Evolutionary conservation across 2,113 vertebrate species (phyloP).

Genomic region (Pachycephala philippinensis): DNA sequence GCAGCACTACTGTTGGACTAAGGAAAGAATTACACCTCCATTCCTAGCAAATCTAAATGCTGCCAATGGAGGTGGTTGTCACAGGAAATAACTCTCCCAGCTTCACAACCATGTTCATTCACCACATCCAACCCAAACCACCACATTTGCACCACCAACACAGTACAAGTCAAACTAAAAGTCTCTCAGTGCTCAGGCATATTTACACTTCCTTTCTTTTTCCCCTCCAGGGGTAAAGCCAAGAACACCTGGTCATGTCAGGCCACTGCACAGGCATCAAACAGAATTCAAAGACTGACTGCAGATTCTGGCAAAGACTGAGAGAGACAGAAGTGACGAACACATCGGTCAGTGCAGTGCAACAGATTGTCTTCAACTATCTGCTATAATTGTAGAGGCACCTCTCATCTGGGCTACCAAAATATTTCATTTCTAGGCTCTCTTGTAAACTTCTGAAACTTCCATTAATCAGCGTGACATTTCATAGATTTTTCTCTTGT

Average conservation of each 20-base stretch:
- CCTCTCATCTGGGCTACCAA: neutral
- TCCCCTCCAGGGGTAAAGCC: neutral
- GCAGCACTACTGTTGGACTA: neutral
- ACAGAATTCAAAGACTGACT: neutral
- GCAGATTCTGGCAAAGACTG: neutral
- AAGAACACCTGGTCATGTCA: neutral
- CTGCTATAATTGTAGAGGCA: neutral
- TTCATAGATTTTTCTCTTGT: neutral
- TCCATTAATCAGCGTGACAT: neutral
- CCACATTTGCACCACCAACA: neutral
- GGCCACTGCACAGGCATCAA: neutral
- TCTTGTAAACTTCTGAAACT: neutral
- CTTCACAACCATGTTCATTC: neutral
- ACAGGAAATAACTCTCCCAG: neutral
- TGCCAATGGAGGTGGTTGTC: neutral
- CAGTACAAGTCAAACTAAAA: neutral
- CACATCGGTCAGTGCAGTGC: rapidly evolving
- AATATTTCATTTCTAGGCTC: neutral
- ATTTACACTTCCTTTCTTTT: neutral
- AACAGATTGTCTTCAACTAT: neutral
- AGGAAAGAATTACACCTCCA: neutral
- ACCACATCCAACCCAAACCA: neutral
- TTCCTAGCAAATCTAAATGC: neutral
- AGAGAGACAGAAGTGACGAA: neutral
- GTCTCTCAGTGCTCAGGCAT: neutral